Conservation (phyloP, 2,113 vertebrate genomes). For the Pomatorhinus ruficollis region DNA sequence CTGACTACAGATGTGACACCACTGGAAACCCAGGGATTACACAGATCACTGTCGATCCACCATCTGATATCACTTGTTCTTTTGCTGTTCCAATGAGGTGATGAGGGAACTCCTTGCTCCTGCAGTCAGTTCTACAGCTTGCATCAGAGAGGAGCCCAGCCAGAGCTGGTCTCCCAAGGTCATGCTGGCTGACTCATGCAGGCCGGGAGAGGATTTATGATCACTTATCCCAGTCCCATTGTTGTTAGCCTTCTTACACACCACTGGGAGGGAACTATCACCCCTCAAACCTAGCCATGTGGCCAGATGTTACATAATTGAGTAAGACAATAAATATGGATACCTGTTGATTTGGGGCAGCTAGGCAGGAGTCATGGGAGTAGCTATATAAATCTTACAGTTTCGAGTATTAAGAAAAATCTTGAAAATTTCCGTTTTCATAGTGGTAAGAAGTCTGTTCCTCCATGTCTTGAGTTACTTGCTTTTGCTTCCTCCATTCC, state of each 20-base stretch:
- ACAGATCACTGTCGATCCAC: not conserved
- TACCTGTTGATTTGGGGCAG: not conserved
- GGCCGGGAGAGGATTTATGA: not conserved
- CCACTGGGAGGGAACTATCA: not conserved
- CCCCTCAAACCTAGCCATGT: not conserved
- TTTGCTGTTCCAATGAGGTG: not conserved
- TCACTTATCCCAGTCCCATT: not conserved
- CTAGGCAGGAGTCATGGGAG: not conserved
- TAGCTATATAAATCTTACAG: not conserved
- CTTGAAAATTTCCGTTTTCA: slow-evolving; percentile 82
- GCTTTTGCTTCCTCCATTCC: slow-evolving; percentile 81
- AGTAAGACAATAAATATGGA: slow-evolving; percentile 48
- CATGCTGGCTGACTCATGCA: not conserved
- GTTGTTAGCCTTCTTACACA: not conserved
- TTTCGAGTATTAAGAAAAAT: slow-evolving; percentile 73
- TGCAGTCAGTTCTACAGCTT: not conserved
- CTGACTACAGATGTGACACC: not conserved
- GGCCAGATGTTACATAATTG: not conserved
- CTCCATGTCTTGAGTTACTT: slow-evolving; percentile 75
- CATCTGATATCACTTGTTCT: not conserved
- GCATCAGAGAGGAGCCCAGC: not conserved
- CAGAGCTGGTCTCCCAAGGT: not conserved
- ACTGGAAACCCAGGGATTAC: not conserved
- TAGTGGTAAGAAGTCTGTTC: slow-evolving; percentile 76
- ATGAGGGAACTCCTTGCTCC: not conserved